Evolutionary conservation across 2,888 invertebrate species (phyloP), one percentile per base, ranked within the genome.

Genomic region (Pachliopta kotzebuea): DNA sequence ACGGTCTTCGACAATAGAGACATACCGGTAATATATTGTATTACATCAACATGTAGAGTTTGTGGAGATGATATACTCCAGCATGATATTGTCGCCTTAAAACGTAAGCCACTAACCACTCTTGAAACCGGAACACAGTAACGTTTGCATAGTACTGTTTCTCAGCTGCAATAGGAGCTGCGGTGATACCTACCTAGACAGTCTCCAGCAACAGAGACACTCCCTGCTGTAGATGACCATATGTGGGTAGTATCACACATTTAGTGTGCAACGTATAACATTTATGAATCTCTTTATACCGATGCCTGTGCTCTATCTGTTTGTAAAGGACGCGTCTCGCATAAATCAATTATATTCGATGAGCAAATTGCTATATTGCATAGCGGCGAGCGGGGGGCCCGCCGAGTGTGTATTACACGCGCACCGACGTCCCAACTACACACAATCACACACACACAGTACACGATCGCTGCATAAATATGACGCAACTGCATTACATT

Each of bases 261-360:
- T 26, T 21, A 21, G 21, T 21, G 21, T 52, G 23, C 23, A 21
- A 52, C 21, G 50, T n/a, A 52, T 21, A 21, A 23, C 14, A 49
- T n/a, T 9, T 52, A 52, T 4, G 6, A 21, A 52, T 21, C 45
- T 57, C 18, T 24, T 26, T 26, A 45, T 60, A 24, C 17, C 6
- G 14, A 11, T 31, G 21, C 29, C 11, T 23, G 24, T 60, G 52
- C 23, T 26, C 61, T 37, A 59, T 62, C 37, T 68, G 56, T 62
- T 57, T 49, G 74, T 71, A 76, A 81, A 85, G 86, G 86, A 85
- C 86, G 78, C 76, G 67, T 67, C 70, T 71, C 71, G 69, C 78
- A 83, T 89, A 89, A 88, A 88, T 89, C 86, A 89, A 89, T 89
- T 88, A 88, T 85, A 85, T 87, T 86, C 86, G 88, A 89, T 87